Conservation (phyloP, 2,888 invertebrate species). For the Eubasilissa splendida region DNA sequence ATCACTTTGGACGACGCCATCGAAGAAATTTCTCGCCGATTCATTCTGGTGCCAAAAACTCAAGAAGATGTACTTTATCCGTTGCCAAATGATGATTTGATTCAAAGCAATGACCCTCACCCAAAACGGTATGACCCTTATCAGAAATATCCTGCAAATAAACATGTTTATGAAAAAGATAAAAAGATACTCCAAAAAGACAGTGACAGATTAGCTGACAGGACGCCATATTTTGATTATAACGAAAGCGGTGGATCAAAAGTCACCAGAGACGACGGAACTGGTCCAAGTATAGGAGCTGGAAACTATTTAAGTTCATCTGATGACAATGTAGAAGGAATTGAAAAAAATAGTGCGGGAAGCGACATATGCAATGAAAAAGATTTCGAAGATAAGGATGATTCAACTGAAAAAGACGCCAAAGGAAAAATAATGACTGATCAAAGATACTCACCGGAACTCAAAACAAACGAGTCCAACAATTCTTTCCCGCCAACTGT, state of each 20-base stretch:
- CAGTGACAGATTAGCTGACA: not conserved
- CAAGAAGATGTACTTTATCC: conserved; percentile 12
- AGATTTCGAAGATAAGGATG: conserved; percentile 33
- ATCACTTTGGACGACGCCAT: conserved; percentile 57
- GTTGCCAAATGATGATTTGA: conserved; percentile 1
- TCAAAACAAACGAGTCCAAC: not conserved
- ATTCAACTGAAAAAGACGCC: conserved; percentile 14
- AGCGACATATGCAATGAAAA: conserved; percentile 29
- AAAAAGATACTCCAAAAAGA: not conserved
- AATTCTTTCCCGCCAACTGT: not conserved
- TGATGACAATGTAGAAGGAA: conserved; percentile 11
- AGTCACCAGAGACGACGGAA: not conserved
- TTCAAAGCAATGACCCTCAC: not conserved
- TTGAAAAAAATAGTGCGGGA: conserved; percentile 6
- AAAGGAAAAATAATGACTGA: no score
- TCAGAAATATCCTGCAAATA: not conserved
- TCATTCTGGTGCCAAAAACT: conserved; percentile 54
- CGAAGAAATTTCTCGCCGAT: conserved; percentile 56
- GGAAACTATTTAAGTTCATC: conserved; percentile 9
- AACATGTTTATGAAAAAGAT: not conserved
- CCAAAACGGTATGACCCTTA: not conserved
- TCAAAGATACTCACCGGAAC: no score
- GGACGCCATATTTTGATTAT: not conserved
- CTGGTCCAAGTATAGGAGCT: not conserved
- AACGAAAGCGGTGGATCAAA: not conserved